Conservation (phyloP, 1,140 invertebrate species). For the Drosophila sturtevanti region DNA sequence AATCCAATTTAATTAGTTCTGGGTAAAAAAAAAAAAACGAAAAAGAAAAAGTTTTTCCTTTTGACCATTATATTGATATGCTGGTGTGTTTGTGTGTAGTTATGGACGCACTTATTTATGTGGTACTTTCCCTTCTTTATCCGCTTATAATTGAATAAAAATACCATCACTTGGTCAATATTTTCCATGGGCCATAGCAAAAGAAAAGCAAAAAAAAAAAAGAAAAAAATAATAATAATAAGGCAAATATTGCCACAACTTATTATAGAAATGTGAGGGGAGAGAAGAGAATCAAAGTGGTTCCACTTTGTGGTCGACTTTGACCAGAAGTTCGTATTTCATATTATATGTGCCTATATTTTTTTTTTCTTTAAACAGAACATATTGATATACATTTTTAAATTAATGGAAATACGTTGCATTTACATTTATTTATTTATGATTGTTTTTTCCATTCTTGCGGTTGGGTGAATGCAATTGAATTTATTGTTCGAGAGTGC, state of each 20-base stretch:
- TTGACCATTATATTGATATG: background rate
- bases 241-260: constrained; percentile 11
- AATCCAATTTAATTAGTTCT: constrained; percentile 27
- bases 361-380: background rate
- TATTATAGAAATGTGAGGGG: background rate
- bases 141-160: constrained; percentile 17
- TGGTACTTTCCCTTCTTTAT: constrained; percentile 2
- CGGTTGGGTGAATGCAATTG: constrained; percentile 25
- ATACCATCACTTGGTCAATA: background rate
- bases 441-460: constrained; percentile 48
- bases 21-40: background rate
- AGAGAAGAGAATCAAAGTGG: background rate
- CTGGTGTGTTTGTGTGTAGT: background rate
- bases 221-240: too few relatives aligned
- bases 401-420: background rate
- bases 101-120: background rate
- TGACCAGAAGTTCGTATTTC: background rate
- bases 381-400: background rate
- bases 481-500: constrained; percentile 2
- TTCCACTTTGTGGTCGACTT: background rate
- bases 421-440: constrained; percentile 38
- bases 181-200: background rate
- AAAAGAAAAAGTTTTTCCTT: background rate
- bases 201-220: background rate
- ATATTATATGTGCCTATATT: too few relatives aligned